Conservation (phyloP, 1,140 invertebrate species). For the Temnothorax curvispinosus region DNA sequence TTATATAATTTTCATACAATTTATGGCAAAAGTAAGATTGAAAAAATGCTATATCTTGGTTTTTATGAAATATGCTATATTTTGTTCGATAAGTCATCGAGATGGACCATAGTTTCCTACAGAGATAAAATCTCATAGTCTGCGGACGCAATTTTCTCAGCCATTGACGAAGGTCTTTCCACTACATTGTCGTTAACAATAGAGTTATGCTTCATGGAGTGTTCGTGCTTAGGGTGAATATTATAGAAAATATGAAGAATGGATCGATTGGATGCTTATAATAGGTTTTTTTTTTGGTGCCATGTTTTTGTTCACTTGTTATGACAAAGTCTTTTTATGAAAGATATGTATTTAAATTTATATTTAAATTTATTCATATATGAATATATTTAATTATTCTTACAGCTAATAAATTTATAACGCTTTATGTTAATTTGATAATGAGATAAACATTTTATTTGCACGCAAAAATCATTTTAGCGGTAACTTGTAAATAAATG, state of each 20-base stretch:
- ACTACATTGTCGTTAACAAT: slow-evolving; percentile 57
- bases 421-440: slow-evolving; percentile 8
- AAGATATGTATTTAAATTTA: neutral
- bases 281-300: neutral
- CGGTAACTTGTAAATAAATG: slow-evolving; percentile 1
- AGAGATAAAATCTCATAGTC: slow-evolving; percentile 31
- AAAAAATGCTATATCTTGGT: neutral
- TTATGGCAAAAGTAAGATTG: neutral
- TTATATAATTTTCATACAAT: neutral
- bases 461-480: neutral
- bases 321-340: neutral
- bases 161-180: slow-evolving; percentile 60
- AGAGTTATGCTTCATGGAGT: neutral
- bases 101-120: slow-evolving; percentile 14
- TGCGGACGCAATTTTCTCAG: slow-evolving; percentile 52
- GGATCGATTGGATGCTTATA: neutral
- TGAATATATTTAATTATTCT: slow-evolving; percentile 22
- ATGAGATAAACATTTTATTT: slow-evolving; percentile 17
- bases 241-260: slow-evolving; percentile 40
- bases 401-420: slow-evolving; percentile 17
- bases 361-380: neutral
- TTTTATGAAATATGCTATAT: slow-evolving; percentile 22
- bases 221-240: slow-evolving; percentile 3
- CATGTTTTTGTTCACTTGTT: neutral
- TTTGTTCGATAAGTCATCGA: neutral